Evolutionary conservation across 2,113 vertebrate species (phyloP), one percentile per base, ranked within the genome.

Genomic region (Gila orcuttii): DNA sequence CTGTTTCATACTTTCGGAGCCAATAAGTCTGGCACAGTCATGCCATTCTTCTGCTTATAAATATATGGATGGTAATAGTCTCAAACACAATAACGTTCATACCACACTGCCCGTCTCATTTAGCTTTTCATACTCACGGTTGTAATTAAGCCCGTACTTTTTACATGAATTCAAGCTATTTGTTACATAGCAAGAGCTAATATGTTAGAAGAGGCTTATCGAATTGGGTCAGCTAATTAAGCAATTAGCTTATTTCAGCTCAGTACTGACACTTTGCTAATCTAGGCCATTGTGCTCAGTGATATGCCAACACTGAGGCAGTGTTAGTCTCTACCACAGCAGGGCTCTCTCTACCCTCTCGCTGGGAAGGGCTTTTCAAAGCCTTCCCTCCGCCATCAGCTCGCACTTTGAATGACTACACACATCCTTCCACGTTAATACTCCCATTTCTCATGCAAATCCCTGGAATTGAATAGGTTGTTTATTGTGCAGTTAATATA

Each of bases 151-250:
- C 90, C 89, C 84, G 82, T 71, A 62, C 82, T 89, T 89, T 89
- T 64, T 76, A 76, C 87, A 89, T 90, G 86, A 93, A 92, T 92
- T 85, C 86, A 25, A 84, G 91, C 90, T 93, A 93, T 95, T 92
- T 93, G 92, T 93, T 91, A 88, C 91, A 91, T 92, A 90, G 93
- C 93, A 94, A 86, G 82, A 89, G 93, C 91, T 95, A 95, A 95
- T 95, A 91, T 93, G 93, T 91, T 92, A 89, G 94, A 95, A 95
- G 93, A 90, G 92, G 93, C 93, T 95, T 95, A 95, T 93, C 88
- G 92, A 95, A 95, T 94, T 95, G 92, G 93, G 94, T 95, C 94
- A 94, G 92, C 94, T 95, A 95, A 95, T 95, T 94, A 95, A 94
- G 94, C 93, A 95, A 94, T 95, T 96, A 95, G 92, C 93, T 94